A percentile compares a stretch with the other conserved stretches of the same genome.
These are phyloP conservation scores for Panonychus citri DNA, from an alignment of 1,140 invertebrate genomes.

Conservation along the genomic window DNA sequence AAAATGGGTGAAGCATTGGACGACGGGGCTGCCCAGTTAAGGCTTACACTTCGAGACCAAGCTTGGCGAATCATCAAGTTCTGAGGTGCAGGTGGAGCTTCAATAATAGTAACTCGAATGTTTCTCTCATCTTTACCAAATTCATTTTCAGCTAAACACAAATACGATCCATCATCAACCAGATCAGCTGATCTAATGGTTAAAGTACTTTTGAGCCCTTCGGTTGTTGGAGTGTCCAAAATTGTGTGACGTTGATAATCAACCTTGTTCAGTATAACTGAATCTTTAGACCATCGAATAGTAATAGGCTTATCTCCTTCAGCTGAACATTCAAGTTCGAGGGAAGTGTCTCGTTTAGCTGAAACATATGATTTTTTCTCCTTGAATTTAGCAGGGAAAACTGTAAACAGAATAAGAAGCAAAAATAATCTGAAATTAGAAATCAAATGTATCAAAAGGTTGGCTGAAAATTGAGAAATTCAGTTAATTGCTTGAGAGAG, in stretches of 20 bases:
- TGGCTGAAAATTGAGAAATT: too few relatives aligned
- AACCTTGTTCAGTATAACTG: conserved; percentile 1
- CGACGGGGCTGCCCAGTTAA: conserved; percentile 78
- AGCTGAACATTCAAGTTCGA: conserved; percentile 80
- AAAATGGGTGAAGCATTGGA: conserved; percentile 80
- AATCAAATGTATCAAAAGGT: too few relatives aligned
- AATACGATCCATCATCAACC: conserved; percentile 65
- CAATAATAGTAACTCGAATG: conserved; percentile 73
- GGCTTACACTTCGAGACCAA: conserved; percentile 62
- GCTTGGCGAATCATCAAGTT: conserved; percentile 73
- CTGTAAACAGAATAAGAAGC: too few relatives aligned
- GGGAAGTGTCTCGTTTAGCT: conserved; percentile 61
- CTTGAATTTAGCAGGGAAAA: conserved; percentile 76
- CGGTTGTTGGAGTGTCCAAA: conserved; percentile 11
- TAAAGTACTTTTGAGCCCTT: conserved; percentile 24
- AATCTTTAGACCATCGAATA: conserved; percentile 45
- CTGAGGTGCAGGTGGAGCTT: conserved; percentile 75
- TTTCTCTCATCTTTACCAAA: conserved; percentile 75
- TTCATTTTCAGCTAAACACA: conserved; percentile 61
- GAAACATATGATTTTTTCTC: conserved; percentile 74
- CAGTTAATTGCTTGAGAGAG: too few relatives aligned
- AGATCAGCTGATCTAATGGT: conserved; percentile 63
- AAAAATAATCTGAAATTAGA: too few relatives aligned
- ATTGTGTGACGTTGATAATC: conserved; percentile 14
- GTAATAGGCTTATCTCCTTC: conserved; percentile 87